These are phyloP conservation scores for Spodoptera littoralis DNA, from an alignment of 2,888 invertebrate species.

Conservation along the genomic window DNA sequence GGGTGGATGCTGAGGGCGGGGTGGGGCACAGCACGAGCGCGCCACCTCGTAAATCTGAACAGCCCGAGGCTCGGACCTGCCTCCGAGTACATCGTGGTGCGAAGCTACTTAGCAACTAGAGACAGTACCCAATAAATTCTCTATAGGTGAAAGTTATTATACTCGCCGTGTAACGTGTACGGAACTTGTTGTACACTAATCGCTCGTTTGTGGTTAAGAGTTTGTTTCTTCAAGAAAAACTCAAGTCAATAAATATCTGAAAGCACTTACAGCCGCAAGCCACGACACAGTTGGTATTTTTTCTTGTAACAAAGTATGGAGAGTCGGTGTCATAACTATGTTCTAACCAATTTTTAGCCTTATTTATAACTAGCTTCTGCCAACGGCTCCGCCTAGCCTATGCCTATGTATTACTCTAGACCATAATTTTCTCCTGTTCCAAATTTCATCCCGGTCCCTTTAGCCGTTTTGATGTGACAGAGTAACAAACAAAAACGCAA, in stretches of 20 bases:
- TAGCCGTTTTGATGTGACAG: too few species aligned
- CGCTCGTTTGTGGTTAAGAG: conserved; percentile 58
- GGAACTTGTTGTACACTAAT: conserved; percentile 62
- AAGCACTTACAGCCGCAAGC: conserved; percentile 33
- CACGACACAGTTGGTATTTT: conserved; percentile 26
- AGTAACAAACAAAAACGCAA: too few species aligned
- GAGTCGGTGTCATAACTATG: not conserved
- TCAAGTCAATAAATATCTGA: conserved; percentile 46
- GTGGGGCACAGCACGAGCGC: conserved; percentile 73
- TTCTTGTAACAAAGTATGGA: conserved; percentile 20
- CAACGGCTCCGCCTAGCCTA: too few species aligned
- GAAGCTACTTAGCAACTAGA: conserved; percentile 70
- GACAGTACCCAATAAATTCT: conserved; percentile 72
- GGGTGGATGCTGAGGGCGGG: conserved; percentile 58
- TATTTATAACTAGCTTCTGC: conserved; percentile 7
- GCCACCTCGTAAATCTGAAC: conserved; percentile 80
- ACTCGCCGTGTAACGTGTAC: conserved; percentile 55
- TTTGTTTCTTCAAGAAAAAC: conserved; percentile 53
- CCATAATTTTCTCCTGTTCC: too few species aligned
- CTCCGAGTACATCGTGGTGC: conserved; percentile 61
- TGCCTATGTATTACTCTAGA: too few species aligned
- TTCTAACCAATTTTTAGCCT: conserved; percentile 7
- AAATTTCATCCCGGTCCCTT: too few species aligned
- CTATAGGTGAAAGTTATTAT: conserved; percentile 69
- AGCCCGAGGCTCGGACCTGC: conserved; percentile 70